Conservation (phyloP, 2,113 vertebrate species). For the Beaufortia kweichowensis region DNA sequence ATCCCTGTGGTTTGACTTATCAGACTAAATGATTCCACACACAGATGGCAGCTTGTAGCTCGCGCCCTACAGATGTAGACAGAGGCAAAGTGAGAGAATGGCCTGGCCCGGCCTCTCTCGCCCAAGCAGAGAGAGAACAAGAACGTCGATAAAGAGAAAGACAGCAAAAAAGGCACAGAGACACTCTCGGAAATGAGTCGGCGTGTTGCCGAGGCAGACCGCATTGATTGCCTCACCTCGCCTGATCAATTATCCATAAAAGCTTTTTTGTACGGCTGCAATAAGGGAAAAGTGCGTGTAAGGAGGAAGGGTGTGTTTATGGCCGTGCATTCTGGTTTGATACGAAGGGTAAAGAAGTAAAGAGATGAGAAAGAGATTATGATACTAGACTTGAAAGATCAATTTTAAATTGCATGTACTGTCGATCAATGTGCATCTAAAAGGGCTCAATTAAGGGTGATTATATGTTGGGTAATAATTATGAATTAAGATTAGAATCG, state of each 20-base stretch:
- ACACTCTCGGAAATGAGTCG: slow-evolving; percentile 68
- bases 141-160: slow-evolving; percentile 15
- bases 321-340: slow-evolving; percentile 3
- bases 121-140: slow-evolving; percentile 9
- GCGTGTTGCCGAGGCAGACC: slow-evolving; percentile 66
- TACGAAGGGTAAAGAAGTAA: background rate
- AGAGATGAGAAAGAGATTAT: background rate
- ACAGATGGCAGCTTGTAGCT: background rate
- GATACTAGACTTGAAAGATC: slow-evolving; percentile 1
- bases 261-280: slow-evolving; percentile 70
- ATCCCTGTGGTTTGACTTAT: slow-evolving; percentile 12
- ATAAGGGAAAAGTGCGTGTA: slow-evolving; percentile 22
- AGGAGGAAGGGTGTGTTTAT: slow-evolving; percentile 25
- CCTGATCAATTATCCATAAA: slow-evolving; percentile 77
- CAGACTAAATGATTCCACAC: background rate
- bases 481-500: too few species aligned
- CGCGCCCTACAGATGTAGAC: background rate
- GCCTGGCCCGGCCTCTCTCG: background rate
- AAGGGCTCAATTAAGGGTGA: too few species aligned
- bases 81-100: background rate
- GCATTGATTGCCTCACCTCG: slow-evolving; percentile 71
- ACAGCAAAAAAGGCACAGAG: slow-evolving; percentile 56
- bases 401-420: too few species aligned
- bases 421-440: too few species aligned
- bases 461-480: too few species aligned